phyloP scores from a whole-genome alignment of 2,113 vertebrate species.

The Paralichthys olivaceus region DNA sequence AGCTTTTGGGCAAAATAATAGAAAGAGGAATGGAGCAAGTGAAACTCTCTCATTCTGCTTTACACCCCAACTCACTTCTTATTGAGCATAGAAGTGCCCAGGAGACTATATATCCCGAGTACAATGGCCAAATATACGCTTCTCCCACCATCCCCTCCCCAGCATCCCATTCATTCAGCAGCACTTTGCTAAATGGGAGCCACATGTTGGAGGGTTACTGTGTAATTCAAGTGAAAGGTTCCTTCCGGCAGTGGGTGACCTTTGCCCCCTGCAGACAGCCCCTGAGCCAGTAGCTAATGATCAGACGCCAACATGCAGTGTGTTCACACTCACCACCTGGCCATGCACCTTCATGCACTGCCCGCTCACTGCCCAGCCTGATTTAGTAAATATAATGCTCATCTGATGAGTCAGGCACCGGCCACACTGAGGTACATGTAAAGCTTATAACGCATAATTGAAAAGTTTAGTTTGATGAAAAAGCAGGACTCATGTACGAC shows the following conservation, averaged over 20 bases:
- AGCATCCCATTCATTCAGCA: constrained; percentile 67
- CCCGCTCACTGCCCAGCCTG: neutral
- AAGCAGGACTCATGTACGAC: too few species aligned
- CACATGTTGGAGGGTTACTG: constrained; percentile 76
- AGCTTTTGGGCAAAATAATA: constrained; percentile 28
- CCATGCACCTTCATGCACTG: constrained; percentile 22
- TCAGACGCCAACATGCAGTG: constrained; percentile 34
- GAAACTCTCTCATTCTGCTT: constrained; percentile 1
- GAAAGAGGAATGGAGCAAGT: constrained; percentile 25
- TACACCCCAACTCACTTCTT: constrained; percentile 19
- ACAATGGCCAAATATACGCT: constrained; percentile 19
- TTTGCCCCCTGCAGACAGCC: constrained; percentile 51
- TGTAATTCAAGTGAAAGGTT: constrained; percentile 75
- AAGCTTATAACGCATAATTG: neutral
- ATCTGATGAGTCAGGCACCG: neutral
- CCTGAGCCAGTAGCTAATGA: constrained; percentile 43
- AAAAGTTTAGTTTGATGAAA: neutral
- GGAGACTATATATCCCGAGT: constrained; percentile 21
- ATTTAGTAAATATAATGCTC: neutral
- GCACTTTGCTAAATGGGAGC: constrained; percentile 73
- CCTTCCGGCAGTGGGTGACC: constrained; percentile 67
- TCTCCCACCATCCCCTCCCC: neutral
- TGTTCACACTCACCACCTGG: constrained; percentile 67
- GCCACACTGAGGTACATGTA: neutral
- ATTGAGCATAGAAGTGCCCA: constrained; percentile 27